Percentiles rank a stretch among this genome's conserved stretches.
Conservation (phyloP, 2,888 invertebrate species). For the Conomelus anceps region DNA sequence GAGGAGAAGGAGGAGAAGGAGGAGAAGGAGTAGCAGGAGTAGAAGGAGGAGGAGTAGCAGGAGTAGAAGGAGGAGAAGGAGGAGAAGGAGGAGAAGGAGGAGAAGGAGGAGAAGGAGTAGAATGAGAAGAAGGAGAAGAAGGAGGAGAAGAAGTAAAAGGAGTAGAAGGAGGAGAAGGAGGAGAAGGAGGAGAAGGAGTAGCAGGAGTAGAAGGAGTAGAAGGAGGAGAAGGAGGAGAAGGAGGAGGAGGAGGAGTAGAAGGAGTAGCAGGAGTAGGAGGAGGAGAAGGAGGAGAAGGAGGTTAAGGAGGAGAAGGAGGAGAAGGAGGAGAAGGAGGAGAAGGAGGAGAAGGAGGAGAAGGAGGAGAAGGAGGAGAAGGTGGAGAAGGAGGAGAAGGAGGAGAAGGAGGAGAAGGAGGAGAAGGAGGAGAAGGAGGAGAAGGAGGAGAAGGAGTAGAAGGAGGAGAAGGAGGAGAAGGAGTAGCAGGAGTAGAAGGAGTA, state of each 20-base stretch:
- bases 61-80: constrained; percentile 48
- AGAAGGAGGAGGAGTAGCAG: constrained; percentile 26
- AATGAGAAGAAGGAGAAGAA: constrained; percentile 28
- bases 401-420: not conserved
- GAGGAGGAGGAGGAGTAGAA: not conserved
- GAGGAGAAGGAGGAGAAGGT: not conserved
- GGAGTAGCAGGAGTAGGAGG: no score
- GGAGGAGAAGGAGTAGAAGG: not conserved
- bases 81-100: constrained; percentile 52
- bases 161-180: not conserved
- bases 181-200: not conserved
- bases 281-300: no score
- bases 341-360: not conserved
- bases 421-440: not conserved
- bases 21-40: constrained; percentile 24
- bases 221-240: not conserved
- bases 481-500: no score
- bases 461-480: not conserved
- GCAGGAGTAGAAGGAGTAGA: no score
- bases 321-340: not conserved
- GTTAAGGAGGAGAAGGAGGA: not conserved
- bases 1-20: constrained; percentile 22
- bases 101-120: constrained; percentile 39
- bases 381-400: not conserved
- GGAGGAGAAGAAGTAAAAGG: constrained; percentile 41